These are phyloP conservation scores for Nicator chloris DNA, from an alignment of 2,113 vertebrate species.

Conservation along the genomic window DNA sequence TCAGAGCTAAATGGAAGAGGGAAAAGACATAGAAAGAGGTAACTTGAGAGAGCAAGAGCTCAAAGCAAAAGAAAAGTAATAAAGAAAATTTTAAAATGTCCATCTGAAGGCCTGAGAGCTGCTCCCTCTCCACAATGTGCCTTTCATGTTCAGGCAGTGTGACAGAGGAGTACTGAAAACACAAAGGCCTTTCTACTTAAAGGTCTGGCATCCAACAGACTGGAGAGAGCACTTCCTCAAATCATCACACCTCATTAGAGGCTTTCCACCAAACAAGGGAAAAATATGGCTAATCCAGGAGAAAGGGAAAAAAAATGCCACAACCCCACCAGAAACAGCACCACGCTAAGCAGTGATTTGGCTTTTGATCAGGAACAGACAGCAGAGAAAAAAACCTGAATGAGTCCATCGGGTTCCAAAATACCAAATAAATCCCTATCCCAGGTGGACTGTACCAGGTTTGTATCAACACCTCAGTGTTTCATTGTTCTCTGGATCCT, in stretches of 20 bases:
- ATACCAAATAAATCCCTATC: background rate
- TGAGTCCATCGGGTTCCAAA: background rate
- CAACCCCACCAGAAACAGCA: background rate
- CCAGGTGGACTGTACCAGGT: background rate
- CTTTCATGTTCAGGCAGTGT: conserved; percentile 21
- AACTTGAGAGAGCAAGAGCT: background rate
- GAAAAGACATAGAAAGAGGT: background rate
- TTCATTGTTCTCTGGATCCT: background rate
- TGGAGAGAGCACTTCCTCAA: background rate
- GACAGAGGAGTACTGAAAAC: background rate
- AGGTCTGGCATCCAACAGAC: background rate
- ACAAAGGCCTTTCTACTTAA: conserved; percentile 25
- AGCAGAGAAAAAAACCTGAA: background rate
- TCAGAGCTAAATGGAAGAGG: background rate
- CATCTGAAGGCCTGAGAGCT: background rate
- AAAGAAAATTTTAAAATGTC: background rate
- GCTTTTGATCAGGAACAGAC: background rate
- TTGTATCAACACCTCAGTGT: background rate
- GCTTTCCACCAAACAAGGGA: background rate
- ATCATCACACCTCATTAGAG: conserved; percentile 19
- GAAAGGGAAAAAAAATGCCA: background rate
- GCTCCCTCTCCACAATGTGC: background rate
- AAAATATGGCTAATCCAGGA: background rate
- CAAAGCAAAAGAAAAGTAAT: background rate
- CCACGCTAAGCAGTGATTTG: background rate